Base-by-base conservation (phyloP, 35 echinoderm and acorn worm genomes). In the Stichopus chloronotus region DNA sequence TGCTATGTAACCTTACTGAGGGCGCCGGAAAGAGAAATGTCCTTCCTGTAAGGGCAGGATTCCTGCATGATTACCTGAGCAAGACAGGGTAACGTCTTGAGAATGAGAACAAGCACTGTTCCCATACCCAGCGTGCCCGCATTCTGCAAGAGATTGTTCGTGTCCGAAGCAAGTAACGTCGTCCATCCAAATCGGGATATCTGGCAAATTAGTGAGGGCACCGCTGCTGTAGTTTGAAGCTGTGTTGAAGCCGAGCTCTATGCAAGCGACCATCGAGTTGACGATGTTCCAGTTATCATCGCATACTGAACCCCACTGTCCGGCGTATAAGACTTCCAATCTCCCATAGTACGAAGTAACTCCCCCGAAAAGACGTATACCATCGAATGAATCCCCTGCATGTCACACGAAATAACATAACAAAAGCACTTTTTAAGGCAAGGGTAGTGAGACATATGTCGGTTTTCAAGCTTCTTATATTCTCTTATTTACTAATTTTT, bases 331-430 rank as follows among this genome's bases (percentile, higher is more conserved):
- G 17, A 74, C 17, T 74, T 74, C 69, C 17, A 74, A 16, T 5
- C 69, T 16, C 22, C 69, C 69, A 65, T 14, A 5, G 6, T 82
- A 30, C 9, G 17, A 9, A 5, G 3, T 61, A 13, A n/a, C 25
- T 25, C 78, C 91, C 8, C 7, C 65, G 13, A 92, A 77, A 8
- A 92, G 77, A n/a, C 91, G 91, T 19, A 92, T 74, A 20, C n/a
- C 17, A 16, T 43, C 30, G 30, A 43, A 43, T 43, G 30, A 43
- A 43, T 43, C 30, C 30, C 30, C 30, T 43, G 30, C 30, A 3
- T 43, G 3, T 43, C 30, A 43, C 30, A 43, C 0, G 30, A 43
- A 43, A 43, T 43, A 3, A 43, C 30, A 43, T 43, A 43, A 43
- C 30, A 43, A 43, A 43, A 43, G 3, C 30, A 43, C 30, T 43